Conservation (phyloP, 2,888 invertebrate genomes). For the Oxystoma pomonae region DNA sequence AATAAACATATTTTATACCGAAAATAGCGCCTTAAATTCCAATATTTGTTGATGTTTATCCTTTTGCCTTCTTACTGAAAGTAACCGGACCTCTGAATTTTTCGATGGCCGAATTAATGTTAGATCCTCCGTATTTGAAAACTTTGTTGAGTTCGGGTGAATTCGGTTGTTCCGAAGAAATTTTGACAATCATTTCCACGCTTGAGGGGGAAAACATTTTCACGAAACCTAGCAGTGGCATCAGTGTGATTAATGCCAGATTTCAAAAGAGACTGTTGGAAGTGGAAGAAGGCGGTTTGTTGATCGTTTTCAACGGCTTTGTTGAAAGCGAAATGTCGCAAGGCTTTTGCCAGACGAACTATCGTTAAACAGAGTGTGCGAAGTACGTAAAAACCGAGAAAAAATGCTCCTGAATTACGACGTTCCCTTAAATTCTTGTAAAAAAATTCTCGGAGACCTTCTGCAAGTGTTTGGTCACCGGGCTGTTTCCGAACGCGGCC, state of each 20-base stretch:
- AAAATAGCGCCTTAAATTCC: too few species aligned
- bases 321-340: constrained; percentile 52
- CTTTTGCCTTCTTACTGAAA: too few species aligned
- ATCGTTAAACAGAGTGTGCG: constrained; percentile 76
- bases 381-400: constrained; percentile 66
- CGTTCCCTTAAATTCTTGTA: constrained; percentile 63
- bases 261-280: constrained; percentile 80
- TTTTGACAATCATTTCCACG: constrained; percentile 86
- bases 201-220: constrained; percentile 92
- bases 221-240: constrained; percentile 66
- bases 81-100: constrained; percentile 77
- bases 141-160: constrained; percentile 78
- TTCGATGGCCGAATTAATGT: constrained; percentile 88
- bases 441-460: constrained; percentile 58
- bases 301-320: constrained; percentile 73
- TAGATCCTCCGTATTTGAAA: constrained; percentile 83
- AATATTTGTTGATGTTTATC: too few species aligned
- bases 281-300: constrained; percentile 86
- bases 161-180: constrained; percentile 89
- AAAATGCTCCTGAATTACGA: constrained; percentile 63
- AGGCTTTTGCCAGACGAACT: constrained; percentile 77
- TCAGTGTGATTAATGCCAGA: constrained; percentile 63
- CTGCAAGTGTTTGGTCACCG: constrained; percentile 79
- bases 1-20: too few species aligned
- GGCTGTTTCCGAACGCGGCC: constrained; percentile 90